Conservation (phyloP, 2,113 vertebrate genomes). For the Heterotilapia buettikoferi region DNA sequence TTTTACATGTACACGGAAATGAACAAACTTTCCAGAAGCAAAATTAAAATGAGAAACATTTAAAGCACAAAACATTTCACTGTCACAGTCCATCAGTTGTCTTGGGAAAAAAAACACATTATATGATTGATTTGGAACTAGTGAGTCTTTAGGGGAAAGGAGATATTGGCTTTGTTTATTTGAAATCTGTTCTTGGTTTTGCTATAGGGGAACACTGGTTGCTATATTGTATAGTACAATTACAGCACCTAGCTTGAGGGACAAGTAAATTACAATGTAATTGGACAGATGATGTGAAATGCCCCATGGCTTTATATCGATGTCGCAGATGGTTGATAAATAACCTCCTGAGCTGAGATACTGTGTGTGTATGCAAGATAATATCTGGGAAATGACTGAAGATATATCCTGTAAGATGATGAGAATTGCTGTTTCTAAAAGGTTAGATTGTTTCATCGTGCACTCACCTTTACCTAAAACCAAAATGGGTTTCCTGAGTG, state of each 20-base stretch:
- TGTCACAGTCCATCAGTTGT: background rate
- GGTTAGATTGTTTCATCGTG: conserved; percentile 2
- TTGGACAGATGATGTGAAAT: conserved; percentile 37
- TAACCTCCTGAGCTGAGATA: background rate
- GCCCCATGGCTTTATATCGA: background rate
- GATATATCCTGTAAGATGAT: background rate
- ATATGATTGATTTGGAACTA: background rate
- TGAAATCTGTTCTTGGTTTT: background rate
- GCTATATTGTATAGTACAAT: conserved; percentile 4
- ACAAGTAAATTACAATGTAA: conserved; percentile 35
- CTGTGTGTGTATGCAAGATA: background rate
- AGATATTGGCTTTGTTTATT: background rate
- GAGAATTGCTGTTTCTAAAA: background rate
- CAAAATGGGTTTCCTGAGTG: background rate
- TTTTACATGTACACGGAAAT: background rate
- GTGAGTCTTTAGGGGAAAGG: background rate
- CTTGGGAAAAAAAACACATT: background rate
- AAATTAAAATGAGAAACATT: background rate
- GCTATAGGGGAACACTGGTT: background rate
- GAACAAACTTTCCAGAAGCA: background rate
- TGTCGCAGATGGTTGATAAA: conserved; percentile 36
- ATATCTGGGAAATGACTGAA: conserved; percentile 3
- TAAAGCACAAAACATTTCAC: background rate
- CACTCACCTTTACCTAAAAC: background rate
- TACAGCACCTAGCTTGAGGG: conserved; percentile 21